Conservation (phyloP, 64 coral and sea anemone genomes). For the Pocillopora verrucosa region DNA sequence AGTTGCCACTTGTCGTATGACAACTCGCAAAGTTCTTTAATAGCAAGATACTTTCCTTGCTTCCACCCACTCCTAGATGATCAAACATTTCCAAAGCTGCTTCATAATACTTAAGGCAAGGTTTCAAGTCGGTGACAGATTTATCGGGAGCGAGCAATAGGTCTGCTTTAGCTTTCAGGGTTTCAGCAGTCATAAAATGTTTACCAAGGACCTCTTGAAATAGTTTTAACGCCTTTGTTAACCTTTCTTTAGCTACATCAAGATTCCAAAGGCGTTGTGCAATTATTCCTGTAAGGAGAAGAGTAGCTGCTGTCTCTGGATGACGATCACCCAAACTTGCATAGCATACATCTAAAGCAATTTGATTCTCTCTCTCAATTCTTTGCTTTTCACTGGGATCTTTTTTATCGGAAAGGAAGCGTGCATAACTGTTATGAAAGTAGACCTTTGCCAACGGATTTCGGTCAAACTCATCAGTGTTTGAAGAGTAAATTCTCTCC, state of each 20-base stretch:
- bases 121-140: not conserved
- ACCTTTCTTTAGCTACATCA: slow-evolving; percentile 28
- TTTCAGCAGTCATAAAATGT: slow-evolving; percentile 26
- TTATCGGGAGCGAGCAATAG: slow-evolving; percentile 6
- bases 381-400: not conserved
- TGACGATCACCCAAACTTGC: not conserved
- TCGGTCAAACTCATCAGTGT: not conserved
- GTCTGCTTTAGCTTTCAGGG: slow-evolving; percentile 9
- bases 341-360: not conserved
- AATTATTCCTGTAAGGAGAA: not conserved
- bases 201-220: not conserved
- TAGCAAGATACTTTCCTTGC: slow-evolving; percentile 20
- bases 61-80: not conserved
- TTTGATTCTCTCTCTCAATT: not conserved
- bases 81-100: slow-evolving; percentile 30
- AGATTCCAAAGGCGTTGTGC: not conserved
- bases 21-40: slow-evolving; percentile 30
- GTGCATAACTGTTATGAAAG: slow-evolving; percentile 36
- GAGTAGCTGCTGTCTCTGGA: slow-evolving; percentile 7
- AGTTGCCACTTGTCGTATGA: not conserved
- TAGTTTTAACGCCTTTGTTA: slow-evolving; percentile 15
- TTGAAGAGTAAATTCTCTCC: not conserved
- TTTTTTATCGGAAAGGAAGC: slow-evolving; percentile 13
- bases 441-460: slow-evolving; percentile 11
- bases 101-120: not conserved